Base-by-base conservation (phyloP, 1,140 invertebrate genomes). In the Magallana angulata region DNA sequence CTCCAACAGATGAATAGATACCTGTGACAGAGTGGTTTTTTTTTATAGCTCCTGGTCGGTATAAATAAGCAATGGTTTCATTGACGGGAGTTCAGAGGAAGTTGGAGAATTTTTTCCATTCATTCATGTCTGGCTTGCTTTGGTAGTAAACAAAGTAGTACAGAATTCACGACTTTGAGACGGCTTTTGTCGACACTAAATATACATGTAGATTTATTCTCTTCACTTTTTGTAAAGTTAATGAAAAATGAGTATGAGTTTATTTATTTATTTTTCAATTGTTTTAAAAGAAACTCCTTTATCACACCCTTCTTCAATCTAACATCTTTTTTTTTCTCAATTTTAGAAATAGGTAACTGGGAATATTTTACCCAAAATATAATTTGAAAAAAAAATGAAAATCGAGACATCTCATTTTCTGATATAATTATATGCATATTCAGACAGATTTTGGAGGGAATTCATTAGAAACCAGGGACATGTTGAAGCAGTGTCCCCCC, bases 51-150 rank as follows among this genome's bases (percentile, higher is more conserved):
- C 68, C 68, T 76, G 12, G 68, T 24, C 24, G 24, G 68, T 76
- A 76, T 76, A 76, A 76, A 76, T 76, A 76, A 76, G 68, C 68
- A 30, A 36, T 76, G 68, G 68, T 76, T 76, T 76, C 68, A 76
- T 76, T 76, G 68, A 76, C 24, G 68, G 68, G 24, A 30, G 68
- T 30, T 76, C 68, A 36, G 68, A 24, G 68, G 18, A 76, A 76
- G 68, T 36, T 30, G 68, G 68, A 76, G 68, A 30, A 76, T 76
- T 48, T 76, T 76, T 76, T 48, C 36, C 36, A 48, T 48, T 76
- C 68, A 76, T 76, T 76, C 68, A 76, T 76, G 68, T 30, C 68
- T 76, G 68, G 24, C 68, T 12, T 30, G 24, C 68, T 12, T 30
- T 76, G 68, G 36, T 76, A 76, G 68, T 76, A 76, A 76, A 76